Evolutionary conservation across 2,113 vertebrate species (phyloP).

Genomic region (Sinocyclocheilus maitianheensis): DNA sequence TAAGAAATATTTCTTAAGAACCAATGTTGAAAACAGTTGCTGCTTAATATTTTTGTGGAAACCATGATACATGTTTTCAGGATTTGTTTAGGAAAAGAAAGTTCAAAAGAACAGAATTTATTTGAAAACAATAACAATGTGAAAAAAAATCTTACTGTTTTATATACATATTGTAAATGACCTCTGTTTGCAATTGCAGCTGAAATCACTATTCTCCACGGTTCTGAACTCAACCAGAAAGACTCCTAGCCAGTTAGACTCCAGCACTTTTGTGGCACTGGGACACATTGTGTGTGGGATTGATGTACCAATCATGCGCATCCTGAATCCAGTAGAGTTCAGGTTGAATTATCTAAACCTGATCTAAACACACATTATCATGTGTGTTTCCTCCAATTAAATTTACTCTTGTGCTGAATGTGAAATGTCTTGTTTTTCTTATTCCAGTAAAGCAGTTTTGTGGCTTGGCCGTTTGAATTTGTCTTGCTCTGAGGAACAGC

Average conservation of each 20-base stretch:
- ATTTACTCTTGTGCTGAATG: not conserved
- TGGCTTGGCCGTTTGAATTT: constrained; percentile 73
- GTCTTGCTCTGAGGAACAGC: constrained; percentile 76
- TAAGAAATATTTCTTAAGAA: not conserved
- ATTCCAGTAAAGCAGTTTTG: constrained; percentile 74
- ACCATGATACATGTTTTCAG: no score
- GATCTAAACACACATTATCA: no score
- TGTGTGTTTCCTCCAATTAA: not conserved
- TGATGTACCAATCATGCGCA: constrained; percentile 64
- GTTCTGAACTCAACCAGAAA: constrained; percentile 69
- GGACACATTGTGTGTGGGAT: constrained; percentile 79
- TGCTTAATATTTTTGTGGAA: no score
- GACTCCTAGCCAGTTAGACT: constrained; percentile 70
- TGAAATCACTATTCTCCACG: constrained; percentile 65
- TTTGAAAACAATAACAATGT: not conserved
- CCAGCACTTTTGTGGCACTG: constrained; percentile 75
- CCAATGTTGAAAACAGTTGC: no score
- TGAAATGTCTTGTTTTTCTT: not conserved
- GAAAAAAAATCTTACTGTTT: not conserved
- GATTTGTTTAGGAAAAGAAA: no score
- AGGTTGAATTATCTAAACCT: constrained; percentile 66
- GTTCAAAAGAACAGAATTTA: not conserved
- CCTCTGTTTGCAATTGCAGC: constrained; percentile 60
- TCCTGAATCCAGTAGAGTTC: constrained; percentile 76
- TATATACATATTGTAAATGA: not conserved